Conservation (phyloP, 2,888 invertebrate genomes). For the Ectropis crepuscularia region DNA sequence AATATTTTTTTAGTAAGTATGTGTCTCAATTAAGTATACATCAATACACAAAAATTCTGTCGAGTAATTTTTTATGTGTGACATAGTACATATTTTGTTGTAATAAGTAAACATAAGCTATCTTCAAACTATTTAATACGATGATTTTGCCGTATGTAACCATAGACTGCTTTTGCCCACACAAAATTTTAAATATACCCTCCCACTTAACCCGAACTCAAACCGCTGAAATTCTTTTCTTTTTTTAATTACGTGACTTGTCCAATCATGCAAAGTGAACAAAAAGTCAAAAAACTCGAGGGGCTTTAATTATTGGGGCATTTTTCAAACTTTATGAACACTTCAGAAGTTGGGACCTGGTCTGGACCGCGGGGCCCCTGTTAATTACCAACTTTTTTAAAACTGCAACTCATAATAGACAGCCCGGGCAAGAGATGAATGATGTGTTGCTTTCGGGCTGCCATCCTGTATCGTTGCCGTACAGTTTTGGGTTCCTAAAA, state of each 20-base stretch:
- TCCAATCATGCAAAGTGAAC: conserved; percentile 52
- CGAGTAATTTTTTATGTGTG: no score
- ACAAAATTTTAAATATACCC: conserved; percentile 18
- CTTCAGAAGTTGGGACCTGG: conserved; percentile 75
- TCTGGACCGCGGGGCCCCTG: conserved; percentile 67
- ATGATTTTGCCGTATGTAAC: not conserved
- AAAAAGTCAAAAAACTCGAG: conserved; percentile 56
- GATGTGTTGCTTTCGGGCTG: conserved; percentile 69
- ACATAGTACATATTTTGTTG: no score
- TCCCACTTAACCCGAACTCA: conserved; percentile 20
- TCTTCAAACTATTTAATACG: no score
- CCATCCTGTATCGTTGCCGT: conserved; percentile 4
- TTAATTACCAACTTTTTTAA: conserved; percentile 83
- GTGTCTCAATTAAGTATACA: no score
- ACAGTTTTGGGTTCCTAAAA: no score
- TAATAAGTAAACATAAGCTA: no score
- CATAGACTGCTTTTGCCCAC: conserved; percentile 1
- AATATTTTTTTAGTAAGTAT: no score
- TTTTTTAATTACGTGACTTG: conserved; percentile 56
- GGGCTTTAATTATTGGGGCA: conserved; percentile 76
- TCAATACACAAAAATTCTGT: no score
- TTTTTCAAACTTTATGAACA: conserved; percentile 75
- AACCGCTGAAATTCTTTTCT: conserved; percentile 26
- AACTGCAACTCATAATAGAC: conserved; percentile 84
- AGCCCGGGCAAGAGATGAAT: conserved; percentile 79